Base-by-base conservation (phyloP, 1,140 invertebrate species). In the Laodelphax striatellus region DNA sequence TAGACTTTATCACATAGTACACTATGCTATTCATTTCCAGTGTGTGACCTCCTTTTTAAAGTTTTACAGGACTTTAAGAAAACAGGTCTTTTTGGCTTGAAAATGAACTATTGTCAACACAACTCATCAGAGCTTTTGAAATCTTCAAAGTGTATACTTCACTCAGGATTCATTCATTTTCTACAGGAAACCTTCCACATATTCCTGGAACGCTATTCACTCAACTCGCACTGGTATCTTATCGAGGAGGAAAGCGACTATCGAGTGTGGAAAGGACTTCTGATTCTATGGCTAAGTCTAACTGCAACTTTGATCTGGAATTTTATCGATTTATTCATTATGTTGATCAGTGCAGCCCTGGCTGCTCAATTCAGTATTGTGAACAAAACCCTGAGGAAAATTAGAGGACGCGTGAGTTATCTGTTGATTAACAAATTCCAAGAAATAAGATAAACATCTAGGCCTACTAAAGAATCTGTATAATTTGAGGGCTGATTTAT, bases 301-400 rank as follows among this genome's bases (percentile, higher is more conserved):
- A 55, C 84, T 5, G 79, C 81, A 8, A 87, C 85, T 0, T 81
- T 85, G 21, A 76, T 80, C 0, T 85, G 83, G 83, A 84, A 82
- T 63, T 85, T 81, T 52, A 83, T 78, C 14, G 83, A 85, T 64
- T 66, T 84, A 0, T 84, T 85, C 50, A 75, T 84, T 0, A 84
- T 83, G 72, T 66, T 82, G 50, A 75, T 84, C 63, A 77, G 74
- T 24, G 61, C 63, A 9, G 64, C 62, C 10, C 31, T 68, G n/a
- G 67, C 64, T 4, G 64, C 58, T 22, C 64, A 66, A 31, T 65
- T 68, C 43, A 56, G 56, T 22, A 52, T 60, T 31, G 44, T 68
- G 10, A 68, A 64, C 5, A 59, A 14, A 17, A 61, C 60, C 9
- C 55, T 68, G 16, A 31, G 24, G 17, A 43, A 8, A 16, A 56